These are phyloP conservation scores for Linnaemya vulpina DNA, from an alignment of 2,888 invertebrate genomes.

Conservation along the genomic window DNA sequence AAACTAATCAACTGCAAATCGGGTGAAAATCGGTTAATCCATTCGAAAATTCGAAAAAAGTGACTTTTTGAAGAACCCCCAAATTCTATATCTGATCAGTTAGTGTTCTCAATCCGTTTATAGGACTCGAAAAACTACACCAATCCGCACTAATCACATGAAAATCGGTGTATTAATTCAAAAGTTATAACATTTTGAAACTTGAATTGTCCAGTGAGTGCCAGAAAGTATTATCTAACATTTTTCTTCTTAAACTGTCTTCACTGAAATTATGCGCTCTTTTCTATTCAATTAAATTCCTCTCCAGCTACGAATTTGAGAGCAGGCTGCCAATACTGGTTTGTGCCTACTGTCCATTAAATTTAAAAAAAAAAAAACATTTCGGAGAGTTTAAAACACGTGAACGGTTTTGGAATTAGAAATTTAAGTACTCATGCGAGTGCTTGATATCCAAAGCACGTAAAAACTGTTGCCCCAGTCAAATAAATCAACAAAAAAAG, in stretches of 20 bases:
- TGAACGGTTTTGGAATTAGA: background rate
- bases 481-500: slow-evolving; percentile 5
- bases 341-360: background rate
- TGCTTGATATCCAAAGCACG: slow-evolving; percentile 12
- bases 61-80: too few species aligned
- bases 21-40: too few species aligned
- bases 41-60: too few species aligned
- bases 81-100: too few species aligned
- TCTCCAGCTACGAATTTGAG: background rate
- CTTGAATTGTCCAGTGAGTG: too few species aligned
- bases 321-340: background rate
- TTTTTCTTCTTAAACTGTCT: background rate
- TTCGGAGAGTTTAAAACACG: background rate
- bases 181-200: too few species aligned
- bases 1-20: too few species aligned
- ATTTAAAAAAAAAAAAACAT: background rate
- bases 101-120: too few species aligned
- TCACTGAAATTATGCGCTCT: background rate
- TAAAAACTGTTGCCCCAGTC: background rate
- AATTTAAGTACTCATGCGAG: background rate
- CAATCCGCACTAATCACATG: too few species aligned
- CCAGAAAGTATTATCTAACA: slow-evolving; percentile 1
- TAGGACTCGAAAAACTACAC: too few species aligned
- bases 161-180: too few species aligned
- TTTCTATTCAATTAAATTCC: background rate